These are phyloP conservation scores for Geodia barretti DNA, from an alignment of 37 sponge, comb jelly and placozoan species.

Conservation along the genomic window DNA sequence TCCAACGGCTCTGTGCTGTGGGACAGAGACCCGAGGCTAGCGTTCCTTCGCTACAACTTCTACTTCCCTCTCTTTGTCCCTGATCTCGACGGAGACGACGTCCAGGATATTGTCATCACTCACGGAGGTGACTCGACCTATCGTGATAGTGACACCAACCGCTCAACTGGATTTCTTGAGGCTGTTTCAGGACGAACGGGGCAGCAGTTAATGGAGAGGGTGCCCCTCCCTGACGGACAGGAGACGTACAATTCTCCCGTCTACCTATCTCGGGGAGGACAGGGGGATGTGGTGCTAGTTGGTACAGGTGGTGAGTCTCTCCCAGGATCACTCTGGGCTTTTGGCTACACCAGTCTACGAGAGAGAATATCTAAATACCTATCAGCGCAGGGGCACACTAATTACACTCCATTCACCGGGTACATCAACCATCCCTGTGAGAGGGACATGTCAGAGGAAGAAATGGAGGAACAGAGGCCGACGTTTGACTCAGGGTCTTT, in stretches of 20 bases:
- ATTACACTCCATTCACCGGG: background rate
- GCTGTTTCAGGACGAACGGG: constrained; percentile 81
- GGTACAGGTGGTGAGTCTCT: constrained; percentile 89
- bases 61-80: constrained; percentile 59
- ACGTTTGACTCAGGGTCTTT: constrained; percentile 1
- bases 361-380: constrained; percentile 9
- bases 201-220: constrained; percentile 40
- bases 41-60: constrained; percentile 53
- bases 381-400: background rate
- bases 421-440: constrained; percentile 11
- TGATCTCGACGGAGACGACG: constrained; percentile 81
- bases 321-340: constrained; percentile 76
- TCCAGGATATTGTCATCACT: constrained; percentile 54
- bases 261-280: background rate
- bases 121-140: constrained; percentile 77
- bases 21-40: constrained; percentile 41
- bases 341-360: constrained; percentile 55
- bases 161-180: constrained; percentile 47
- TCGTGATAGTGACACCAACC: constrained; percentile 12
- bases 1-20: constrained; percentile 53
- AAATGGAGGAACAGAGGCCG: constrained; percentile 7
- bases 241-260: constrained; percentile 87
- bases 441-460: background rate
- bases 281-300: constrained; percentile 59
- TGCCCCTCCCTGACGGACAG: constrained; percentile 67